phyloP scores from a whole-genome alignment of 2,797 vertebrate species.

The Pogoniulus pusillus region DNA sequence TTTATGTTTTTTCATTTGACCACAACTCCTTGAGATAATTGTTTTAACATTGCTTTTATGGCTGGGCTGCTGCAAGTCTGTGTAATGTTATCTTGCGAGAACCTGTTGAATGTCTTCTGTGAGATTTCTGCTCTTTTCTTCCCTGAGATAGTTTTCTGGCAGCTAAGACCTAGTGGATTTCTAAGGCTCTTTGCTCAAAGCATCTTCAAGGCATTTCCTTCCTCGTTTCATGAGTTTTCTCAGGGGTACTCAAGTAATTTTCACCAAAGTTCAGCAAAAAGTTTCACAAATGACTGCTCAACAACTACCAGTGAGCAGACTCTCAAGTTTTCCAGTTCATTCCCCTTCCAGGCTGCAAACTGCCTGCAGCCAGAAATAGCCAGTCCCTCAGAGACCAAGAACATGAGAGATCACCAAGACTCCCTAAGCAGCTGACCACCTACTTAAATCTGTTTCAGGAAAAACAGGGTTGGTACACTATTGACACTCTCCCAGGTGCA shows the following conservation, averaged over 20 bases:
- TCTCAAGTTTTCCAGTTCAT: neutral
- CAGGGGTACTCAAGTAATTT: neutral
- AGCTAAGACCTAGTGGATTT: neutral
- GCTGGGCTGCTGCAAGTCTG: neutral
- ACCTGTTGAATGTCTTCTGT: neutral
- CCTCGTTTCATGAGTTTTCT: neutral
- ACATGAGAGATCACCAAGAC: rapidly evolving
- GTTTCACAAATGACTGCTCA: neutral
- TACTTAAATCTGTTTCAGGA: neutral
- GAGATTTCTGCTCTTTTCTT: neutral
- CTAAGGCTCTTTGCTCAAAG: neutral
- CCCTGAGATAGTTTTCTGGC: neutral
- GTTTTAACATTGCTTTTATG: conserved; percentile 20
- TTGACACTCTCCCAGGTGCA: neutral
- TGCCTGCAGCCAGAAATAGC: neutral
- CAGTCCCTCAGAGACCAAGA: neutral
- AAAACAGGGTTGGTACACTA: neutral
- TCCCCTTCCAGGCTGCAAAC: neutral
- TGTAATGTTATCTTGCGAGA: neutral
- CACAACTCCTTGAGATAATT: neutral
- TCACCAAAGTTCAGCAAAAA: neutral
- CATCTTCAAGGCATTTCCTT: neutral
- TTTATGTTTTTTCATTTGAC: neutral
- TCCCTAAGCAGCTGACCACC: neutral
- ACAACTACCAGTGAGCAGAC: neutral